Evolutionary conservation across 2,888 invertebrate genomes (phyloP).

Genomic region (Ditylenchus weischeri): DNA sequence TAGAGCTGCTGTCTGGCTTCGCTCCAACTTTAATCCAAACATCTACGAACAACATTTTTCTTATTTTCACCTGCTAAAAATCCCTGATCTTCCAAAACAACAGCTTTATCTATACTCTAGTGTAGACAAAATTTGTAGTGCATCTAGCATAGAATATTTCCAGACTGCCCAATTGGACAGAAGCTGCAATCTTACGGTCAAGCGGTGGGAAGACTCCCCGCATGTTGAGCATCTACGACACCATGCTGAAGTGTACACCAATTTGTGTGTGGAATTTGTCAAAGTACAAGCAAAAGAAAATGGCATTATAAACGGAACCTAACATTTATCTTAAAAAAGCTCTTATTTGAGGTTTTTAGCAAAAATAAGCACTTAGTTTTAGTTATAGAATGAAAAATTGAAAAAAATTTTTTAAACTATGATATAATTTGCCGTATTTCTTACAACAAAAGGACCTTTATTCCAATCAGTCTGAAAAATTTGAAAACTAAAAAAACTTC

Average conservation of each 20-base stretch:
- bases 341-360: too few species aligned
- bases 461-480: too few species aligned
- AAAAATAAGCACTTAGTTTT: too few species aligned
- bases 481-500: too few species aligned
- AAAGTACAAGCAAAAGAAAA: constrained; percentile 8
- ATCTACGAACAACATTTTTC: constrained; percentile 49
- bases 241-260: constrained; percentile 24
- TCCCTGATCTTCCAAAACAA: constrained; percentile 45
- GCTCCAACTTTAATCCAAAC: constrained; percentile 43
- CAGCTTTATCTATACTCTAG: constrained; percentile 72
- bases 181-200: constrained; percentile 5
- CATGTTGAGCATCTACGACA: constrained; percentile 28
- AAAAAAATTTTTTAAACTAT: too few species aligned
- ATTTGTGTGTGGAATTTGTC: constrained; percentile 16
- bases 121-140: constrained; percentile 70
- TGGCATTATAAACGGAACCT: too few species aligned
- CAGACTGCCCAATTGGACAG: constrained; percentile 11
- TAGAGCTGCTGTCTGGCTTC: constrained; percentile 46
- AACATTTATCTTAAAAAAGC: too few species aligned
- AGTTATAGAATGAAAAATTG: too few species aligned
- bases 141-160: constrained; percentile 71
- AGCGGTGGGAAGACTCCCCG: constrained; percentile 24
- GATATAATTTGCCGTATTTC: too few species aligned
- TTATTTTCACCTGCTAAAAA: constrained; percentile 49
- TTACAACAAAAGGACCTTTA: too few species aligned